Percentiles rank a stretch among this genome's conserved stretches.
These are phyloP conservation scores for Cranoglanis bouderius DNA, from an alignment of 2,113 vertebrate species.

Conservation along the genomic window DNA sequence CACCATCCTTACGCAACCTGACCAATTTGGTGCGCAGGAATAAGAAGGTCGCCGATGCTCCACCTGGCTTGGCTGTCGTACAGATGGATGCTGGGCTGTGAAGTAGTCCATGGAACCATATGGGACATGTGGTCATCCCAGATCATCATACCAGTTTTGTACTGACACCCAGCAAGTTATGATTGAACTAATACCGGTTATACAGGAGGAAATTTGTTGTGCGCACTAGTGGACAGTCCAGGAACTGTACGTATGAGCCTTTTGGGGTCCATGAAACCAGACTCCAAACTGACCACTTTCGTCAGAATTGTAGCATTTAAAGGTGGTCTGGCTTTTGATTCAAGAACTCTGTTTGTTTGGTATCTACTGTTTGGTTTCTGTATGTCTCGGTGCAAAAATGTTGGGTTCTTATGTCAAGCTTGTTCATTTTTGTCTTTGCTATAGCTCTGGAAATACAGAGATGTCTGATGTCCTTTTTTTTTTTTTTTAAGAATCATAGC, in stretches of 20 bases:
- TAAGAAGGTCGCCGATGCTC: slow-evolving; percentile 64
- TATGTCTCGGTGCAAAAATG: neutral
- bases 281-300: neutral
- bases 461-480: neutral
- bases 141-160: neutral
- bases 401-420: neutral
- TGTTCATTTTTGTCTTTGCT: neutral
- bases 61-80: slow-evolving; percentile 60
- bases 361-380: neutral
- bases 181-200: neutral
- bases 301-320: neutral
- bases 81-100: slow-evolving; percentile 62
- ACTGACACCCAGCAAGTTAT: neutral
- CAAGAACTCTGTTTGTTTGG: neutral
- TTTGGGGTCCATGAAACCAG: neutral
- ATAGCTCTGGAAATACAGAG: neutral
- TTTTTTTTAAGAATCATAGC: neutral
- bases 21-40: slow-evolving; percentile 60
- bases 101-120: slow-evolving; percentile 13
- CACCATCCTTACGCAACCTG: slow-evolving; percentile 58
- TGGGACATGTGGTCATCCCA: neutral
- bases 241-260: neutral
- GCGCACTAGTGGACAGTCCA: too few relatives aligned
- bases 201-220: neutral
- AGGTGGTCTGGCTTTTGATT: neutral